phyloP scores from a whole-genome alignment of 1,140 invertebrate genomes.

The Cherax destructor region DNA sequence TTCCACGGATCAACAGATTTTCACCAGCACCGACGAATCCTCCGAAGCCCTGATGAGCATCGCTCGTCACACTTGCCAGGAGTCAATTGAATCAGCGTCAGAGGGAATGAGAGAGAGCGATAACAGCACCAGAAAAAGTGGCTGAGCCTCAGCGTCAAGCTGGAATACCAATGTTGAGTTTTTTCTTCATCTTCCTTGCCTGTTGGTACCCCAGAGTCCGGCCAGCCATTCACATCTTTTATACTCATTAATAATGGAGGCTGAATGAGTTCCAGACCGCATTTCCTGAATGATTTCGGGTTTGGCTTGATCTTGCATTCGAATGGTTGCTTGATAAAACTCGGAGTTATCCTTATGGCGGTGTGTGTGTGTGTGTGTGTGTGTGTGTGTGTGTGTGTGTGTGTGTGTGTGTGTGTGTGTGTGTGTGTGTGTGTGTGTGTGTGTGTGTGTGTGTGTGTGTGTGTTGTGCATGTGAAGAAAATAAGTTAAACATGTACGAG shows the following conservation, averaged over 20 bases:
- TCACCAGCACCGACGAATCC: too few species aligned
- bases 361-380: too few species aligned
- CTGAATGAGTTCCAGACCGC: not conserved
- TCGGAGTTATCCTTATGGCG: not conserved
- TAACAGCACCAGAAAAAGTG: not conserved
- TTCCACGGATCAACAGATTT: too few species aligned
- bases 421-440: too few species aligned
- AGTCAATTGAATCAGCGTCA: constrained; percentile 26
- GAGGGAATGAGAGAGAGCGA: not conserved
- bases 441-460: too few species aligned
- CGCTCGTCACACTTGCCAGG: not conserved
- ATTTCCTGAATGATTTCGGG: not conserved
- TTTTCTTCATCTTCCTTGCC: not conserved
- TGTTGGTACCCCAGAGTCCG: not conserved
- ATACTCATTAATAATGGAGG: not conserved
- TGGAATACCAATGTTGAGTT: constrained; percentile 3
- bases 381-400: too few species aligned
- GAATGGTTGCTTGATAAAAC: not conserved
- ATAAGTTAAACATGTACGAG: too few species aligned
- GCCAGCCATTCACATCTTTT: not conserved
- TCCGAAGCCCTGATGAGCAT: too few species aligned
- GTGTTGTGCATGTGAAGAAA: too few species aligned
- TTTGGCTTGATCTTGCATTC: not conserved
- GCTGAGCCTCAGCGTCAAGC: not conserved
- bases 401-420: too few species aligned